Evolutionary conservation across 1,140 invertebrate genomes (phyloP), one percentile per base, ranked within the genome.

Genomic region (Galendromus occidentalis): DNA sequence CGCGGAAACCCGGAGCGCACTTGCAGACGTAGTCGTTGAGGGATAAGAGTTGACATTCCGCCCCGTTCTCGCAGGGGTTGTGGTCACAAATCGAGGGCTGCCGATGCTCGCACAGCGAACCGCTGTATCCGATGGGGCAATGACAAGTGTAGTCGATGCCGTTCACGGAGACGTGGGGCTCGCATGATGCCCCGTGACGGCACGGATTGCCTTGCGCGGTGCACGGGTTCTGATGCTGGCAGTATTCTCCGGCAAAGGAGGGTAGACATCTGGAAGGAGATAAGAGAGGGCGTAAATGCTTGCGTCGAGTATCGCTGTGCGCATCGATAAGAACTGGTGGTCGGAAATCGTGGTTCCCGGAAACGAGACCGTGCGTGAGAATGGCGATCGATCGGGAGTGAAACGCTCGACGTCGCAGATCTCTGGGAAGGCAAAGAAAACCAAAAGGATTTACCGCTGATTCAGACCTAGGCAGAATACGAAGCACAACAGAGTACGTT

Each of bases 131-230:
- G 65, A 92, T 79, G 1, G 88, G 85, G 77, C 91, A 93, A 66
- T 82, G 79, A 76, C 91, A 95, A 65, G 80, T 81, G 78, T 93
- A 94, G 17, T 82, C 82, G 0, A 87, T 86, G 0, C 81, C 80
- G 28, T 80, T 77, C 74, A 28, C 78, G 78, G 14, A 82, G 65
- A 84, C 81, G 59, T 82, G 79, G 22, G 91, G 87, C 66, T 84
- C 77, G 75, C 93, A 96, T 1, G 86, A 86, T 55, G 91, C 92
- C 5, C 89, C 89, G 75, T 97, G 96, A 75, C 92, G 88, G 76
- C 79, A 80, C 7, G 74, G 70, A 64, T 70, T 68, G 17, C 69
- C 68, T 0, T 71, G 66, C 64, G 74, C 76, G 1, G 72, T 70
- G 75, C 92, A 97, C 0, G 92, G 91, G 77, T 95, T 94, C 67